Evolutionary conservation across 2,113 vertebrate genomes (phyloP).

Genomic region (Ammospiza nelsoni): DNA sequence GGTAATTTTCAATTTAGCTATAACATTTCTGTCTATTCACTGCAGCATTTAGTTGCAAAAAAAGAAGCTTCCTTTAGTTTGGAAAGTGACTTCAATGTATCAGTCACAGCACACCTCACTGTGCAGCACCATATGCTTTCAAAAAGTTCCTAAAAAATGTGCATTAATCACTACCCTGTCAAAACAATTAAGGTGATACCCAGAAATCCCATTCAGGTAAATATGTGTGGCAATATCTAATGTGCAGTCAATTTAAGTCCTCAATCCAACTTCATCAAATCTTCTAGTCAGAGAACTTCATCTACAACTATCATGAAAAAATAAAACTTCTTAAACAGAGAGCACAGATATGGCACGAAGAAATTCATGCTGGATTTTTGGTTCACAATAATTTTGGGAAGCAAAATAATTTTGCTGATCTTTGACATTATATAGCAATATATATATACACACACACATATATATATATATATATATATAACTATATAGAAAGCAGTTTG

Average conservation of each 20-base stretch:
- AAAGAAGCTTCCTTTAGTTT: not conserved
- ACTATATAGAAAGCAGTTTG: not conserved
- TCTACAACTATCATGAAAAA: not conserved
- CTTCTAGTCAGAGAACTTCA: not conserved
- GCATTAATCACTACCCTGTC: not conserved
- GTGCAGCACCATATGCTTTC: not conserved
- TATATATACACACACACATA: no score
- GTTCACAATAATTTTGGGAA: not conserved
- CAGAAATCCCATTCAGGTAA: not conserved
- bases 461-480: no score
- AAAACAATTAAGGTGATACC: not conserved
- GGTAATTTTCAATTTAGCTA: not conserved
- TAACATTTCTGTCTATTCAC: not conserved
- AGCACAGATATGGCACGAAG: not conserved
- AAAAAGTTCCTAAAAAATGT: not conserved
- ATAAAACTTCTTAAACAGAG: not conserved
- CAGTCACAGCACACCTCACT: not conserved
- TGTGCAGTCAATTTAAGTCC: not conserved
- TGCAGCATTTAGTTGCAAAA: not conserved
- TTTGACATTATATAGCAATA: not conserved
- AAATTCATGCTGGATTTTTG: not conserved
- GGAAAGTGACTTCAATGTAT: not conserved
- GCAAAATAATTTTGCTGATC: not conserved
- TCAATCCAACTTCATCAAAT: not conserved
- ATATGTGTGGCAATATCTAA: not conserved